A percentile compares a stretch with the other conserved stretches of the same genome.
Evolutionary conservation across 2,888 invertebrate genomes (phyloP).

Genomic region (Sarcophaga carnaria): DNA sequence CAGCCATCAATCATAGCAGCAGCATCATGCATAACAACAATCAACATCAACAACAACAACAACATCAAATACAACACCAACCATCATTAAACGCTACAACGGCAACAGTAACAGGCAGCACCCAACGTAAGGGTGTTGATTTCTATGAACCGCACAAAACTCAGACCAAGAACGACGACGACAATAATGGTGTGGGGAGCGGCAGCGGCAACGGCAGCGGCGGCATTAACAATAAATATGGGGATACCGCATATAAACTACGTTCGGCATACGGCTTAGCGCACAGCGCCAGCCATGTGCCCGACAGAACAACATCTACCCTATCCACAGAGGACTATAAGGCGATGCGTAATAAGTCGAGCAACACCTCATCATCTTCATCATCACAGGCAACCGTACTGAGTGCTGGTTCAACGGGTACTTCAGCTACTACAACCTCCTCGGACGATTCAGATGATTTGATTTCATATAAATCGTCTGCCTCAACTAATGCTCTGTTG

Average conservation of each 20-base stretch:
- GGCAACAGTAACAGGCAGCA: slow-evolving; percentile 67
- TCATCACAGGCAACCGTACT: slow-evolving; percentile 80
- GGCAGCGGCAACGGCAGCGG: slow-evolving; percentile 71
- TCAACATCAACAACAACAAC: slow-evolving; percentile 55
- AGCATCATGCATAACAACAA: slow-evolving; percentile 60
- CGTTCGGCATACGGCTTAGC: slow-evolving; percentile 61
- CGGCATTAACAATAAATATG: slow-evolving; percentile 71
- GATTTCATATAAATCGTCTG: slow-evolving; percentile 80
- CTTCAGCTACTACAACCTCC: slow-evolving; percentile 79
- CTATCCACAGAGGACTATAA: slow-evolving; percentile 77
- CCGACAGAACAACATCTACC: slow-evolving; percentile 71
- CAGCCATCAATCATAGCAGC: slow-evolving; percentile 48
- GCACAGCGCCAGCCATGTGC: slow-evolving; percentile 5
- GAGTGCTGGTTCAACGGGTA: slow-evolving; percentile 79
- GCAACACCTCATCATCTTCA: slow-evolving; percentile 79
- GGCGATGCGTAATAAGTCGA: slow-evolving; percentile 78
- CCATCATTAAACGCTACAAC: slow-evolving; percentile 58
- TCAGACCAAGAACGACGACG: slow-evolving; percentile 75
- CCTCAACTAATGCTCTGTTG: slow-evolving; percentile 79
- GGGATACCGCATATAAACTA: slow-evolving; percentile 56
- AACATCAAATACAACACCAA: slow-evolving; percentile 20
- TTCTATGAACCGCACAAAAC: slow-evolving; percentile 79
- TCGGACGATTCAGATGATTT: slow-evolving; percentile 80
- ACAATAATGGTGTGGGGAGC: slow-evolving; percentile 71
- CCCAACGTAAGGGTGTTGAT: slow-evolving; percentile 76